Conservation (phyloP, 2,113 vertebrate species). For the Phalacrocorax carbo region DNA sequence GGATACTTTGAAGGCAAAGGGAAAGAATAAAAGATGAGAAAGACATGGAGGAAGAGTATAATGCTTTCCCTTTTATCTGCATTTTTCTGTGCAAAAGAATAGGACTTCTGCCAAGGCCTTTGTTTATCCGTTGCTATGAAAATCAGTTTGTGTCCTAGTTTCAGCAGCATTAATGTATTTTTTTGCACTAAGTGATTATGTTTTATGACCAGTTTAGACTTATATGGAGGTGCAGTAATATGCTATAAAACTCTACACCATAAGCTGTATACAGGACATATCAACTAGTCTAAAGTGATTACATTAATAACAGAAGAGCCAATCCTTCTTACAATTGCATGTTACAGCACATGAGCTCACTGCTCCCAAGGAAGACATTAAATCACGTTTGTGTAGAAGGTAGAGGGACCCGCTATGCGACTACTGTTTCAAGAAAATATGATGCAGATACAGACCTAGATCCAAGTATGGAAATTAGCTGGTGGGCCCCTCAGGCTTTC, state of each 20-base stretch:
- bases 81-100: not conserved
- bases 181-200: constrained; percentile 22
- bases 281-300: constrained; percentile 60
- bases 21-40: not conserved
- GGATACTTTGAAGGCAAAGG: not conserved
- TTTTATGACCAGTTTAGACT: constrained; percentile 59
- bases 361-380: constrained; percentile 40
- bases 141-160: constrained; percentile 32
- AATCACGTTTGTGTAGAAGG: constrained; percentile 55
- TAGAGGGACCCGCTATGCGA: not conserved
- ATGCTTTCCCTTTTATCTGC: not conserved
- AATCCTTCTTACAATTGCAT: constrained; percentile 21
- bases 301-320: constrained; percentile 46
- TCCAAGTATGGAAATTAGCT: constrained; percentile 59
- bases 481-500: constrained; percentile 32
- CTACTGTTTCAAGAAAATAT: constrained; percentile 66
- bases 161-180: not conserved
- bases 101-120: constrained; percentile 1
- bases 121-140: constrained; percentile 48
- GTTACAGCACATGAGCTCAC: constrained; percentile 46
- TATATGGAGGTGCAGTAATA: constrained; percentile 32
- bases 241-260: constrained; percentile 33
- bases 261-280: constrained; percentile 47
- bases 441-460: constrained; percentile 39
- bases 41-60: not conserved